A percentile compares a stretch with the other conserved stretches of the same genome.
Conservation (phyloP, 2,113 vertebrate genomes). For the Gymnobelideus leadbeateri region DNA sequence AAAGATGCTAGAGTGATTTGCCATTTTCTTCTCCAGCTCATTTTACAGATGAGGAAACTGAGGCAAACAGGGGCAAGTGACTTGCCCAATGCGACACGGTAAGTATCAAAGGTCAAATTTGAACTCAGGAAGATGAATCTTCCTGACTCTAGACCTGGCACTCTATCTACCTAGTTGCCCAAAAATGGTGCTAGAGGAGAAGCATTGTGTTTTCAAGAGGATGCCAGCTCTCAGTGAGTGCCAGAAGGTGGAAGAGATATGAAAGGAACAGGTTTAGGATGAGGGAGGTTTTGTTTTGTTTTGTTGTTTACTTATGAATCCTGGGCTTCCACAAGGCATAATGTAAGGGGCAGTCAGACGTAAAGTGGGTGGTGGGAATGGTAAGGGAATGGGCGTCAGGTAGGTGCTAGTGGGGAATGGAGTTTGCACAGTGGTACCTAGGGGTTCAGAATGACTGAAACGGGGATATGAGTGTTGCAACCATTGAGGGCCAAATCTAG, state of each 20-base stretch:
- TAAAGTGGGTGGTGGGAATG: background rate
- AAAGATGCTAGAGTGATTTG: background rate
- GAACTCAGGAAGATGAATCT: background rate
- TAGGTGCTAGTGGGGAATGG: background rate
- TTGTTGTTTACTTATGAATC: background rate
- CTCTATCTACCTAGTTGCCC: background rate
- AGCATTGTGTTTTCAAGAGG: too few species aligned
- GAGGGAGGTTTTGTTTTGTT: background rate
- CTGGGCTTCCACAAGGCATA: background rate
- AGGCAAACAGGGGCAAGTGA: background rate
- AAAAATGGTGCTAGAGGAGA: background rate
- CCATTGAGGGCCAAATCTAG: background rate
- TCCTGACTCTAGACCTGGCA: background rate
- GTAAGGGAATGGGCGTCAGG: background rate
- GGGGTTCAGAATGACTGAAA: background rate
- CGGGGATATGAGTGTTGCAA: background rate
- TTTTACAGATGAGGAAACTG: background rate
- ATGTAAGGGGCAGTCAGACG: background rate
- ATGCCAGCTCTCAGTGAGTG: too few species aligned
- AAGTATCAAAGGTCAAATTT: background rate
- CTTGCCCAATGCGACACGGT: background rate
- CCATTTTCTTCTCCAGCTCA: background rate
- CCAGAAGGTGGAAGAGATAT: too few species aligned
- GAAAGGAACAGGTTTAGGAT: too few species aligned
- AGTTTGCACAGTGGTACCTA: background rate